phyloP scores from a whole-genome alignment of 2,888 invertebrate species.

The Leucozona laternaria region DNA sequence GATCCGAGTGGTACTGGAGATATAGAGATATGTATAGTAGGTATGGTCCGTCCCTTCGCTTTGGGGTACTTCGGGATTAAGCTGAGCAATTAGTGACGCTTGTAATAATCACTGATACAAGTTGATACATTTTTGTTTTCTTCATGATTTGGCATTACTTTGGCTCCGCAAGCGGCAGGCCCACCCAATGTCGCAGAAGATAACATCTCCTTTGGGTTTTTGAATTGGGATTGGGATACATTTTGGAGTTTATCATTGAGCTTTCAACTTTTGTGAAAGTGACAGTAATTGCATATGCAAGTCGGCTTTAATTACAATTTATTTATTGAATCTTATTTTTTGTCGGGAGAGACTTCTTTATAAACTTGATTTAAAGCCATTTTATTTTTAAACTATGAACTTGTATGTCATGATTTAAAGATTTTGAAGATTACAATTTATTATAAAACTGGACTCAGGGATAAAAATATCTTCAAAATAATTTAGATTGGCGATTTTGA shows the following conservation, averaged over 20 bases:
- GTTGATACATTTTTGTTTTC: slow-evolving; percentile 55
- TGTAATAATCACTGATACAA: slow-evolving; percentile 70
- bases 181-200: slow-evolving; percentile 63
- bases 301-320: slow-evolving; percentile 55
- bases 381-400: neutral
- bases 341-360: neutral
- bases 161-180: slow-evolving; percentile 37
- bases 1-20: slow-evolving; percentile 18
- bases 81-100: slow-evolving; percentile 70
- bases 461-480: neutral
- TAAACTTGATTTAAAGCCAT: slow-evolving; percentile 10
- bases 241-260: slow-evolving; percentile 23
- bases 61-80: slow-evolving; percentile 47
- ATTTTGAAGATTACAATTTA: slow-evolving; percentile 15
- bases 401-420: slow-evolving; percentile 26
- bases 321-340: slow-evolving; percentile 40
- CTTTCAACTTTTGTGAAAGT: slow-evolving; percentile 62
- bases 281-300: slow-evolving; percentile 62
- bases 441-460: neutral
- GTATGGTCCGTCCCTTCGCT: slow-evolving; percentile 23
- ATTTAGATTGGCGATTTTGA: neutral
- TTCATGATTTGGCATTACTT: slow-evolving; percentile 29
- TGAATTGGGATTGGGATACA: neutral
- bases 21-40: neutral
- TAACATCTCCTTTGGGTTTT: slow-evolving; percentile 57